A percentile compares a stretch with the other conserved stretches of the same genome.
Evolutionary conservation across 2,113 vertebrate genomes (phyloP).

Genomic region (Triplophysa rosa): DNA sequence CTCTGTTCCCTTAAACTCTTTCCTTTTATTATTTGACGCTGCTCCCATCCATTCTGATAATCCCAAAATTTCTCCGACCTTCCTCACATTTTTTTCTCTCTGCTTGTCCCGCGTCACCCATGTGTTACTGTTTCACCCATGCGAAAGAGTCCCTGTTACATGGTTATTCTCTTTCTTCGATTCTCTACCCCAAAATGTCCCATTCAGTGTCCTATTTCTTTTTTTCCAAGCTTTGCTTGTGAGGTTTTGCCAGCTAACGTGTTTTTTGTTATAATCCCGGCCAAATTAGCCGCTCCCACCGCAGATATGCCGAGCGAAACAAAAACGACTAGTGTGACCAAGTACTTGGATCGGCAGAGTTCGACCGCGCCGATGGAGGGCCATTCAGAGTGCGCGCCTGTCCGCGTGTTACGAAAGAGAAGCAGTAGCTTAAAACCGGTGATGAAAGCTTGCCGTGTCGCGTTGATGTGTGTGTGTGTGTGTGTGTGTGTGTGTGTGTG

Average conservation of each 20-base stretch:
- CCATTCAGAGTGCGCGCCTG: constrained; percentile 36
- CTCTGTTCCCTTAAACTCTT: constrained; percentile 52
- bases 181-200: background rate
- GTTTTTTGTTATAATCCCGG: constrained; percentile 49
- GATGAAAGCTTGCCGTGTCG: no score
- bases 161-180: constrained; percentile 11
- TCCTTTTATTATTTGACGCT: background rate
- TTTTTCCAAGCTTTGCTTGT: constrained; percentile 12
- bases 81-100: constrained; percentile 16
- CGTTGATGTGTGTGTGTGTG: no score
- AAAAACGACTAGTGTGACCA: constrained; percentile 50
- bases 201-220: constrained; percentile 2
- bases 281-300: constrained; percentile 49
- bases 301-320: constrained; percentile 25
- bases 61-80: constrained; percentile 19
- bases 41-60: background rate
- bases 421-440: no score
- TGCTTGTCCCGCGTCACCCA: background rate
- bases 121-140: constrained; percentile 42
- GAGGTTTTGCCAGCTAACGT: constrained; percentile 25
- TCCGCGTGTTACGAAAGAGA: no score
- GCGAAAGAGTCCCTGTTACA: constrained; percentile 34
- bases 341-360: no score
- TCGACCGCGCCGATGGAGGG: constrained; percentile 40
- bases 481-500: no score